A percentile compares a stretch with the other conserved stretches of the same genome.
These are phyloP conservation scores for Clivina fossor DNA, from an alignment of 2,888 invertebrate species.

Conservation along the genomic window DNA sequence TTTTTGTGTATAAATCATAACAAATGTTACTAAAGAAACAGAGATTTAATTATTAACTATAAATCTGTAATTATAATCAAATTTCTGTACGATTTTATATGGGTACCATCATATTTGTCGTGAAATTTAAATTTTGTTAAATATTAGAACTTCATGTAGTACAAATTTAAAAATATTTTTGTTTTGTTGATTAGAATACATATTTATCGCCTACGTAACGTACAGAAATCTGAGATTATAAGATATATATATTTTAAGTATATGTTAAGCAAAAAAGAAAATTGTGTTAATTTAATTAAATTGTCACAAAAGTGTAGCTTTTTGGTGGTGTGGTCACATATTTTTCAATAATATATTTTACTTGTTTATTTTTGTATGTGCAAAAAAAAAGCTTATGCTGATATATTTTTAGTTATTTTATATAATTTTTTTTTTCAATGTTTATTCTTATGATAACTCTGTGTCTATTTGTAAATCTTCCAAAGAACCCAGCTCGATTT, in stretches of 20 bases:
- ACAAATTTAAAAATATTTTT: neutral
- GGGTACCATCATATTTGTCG: neutral
- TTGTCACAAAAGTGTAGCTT: slow-evolving; percentile 33
- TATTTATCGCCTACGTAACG: slow-evolving; percentile 9
- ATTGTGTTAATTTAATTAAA: slow-evolving; percentile 28
- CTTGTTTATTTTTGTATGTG: slow-evolving; percentile 31
- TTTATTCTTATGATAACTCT: slow-evolving; percentile 8
- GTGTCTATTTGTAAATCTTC: slow-evolving; percentile 23
- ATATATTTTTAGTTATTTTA: neutral
- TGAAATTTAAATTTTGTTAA: neutral
- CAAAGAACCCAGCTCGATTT: slow-evolving; percentile 18
- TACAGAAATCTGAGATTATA: slow-evolving; percentile 11
- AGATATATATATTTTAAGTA: slow-evolving; percentile 28
- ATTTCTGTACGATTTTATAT: neutral
- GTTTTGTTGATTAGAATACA: neutral
- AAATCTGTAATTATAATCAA: too few species aligned
- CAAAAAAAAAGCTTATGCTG: slow-evolving; percentile 14
- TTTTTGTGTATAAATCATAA: slow-evolving; percentile 10
- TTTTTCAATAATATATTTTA: slow-evolving; percentile 26
- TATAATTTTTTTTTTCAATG: neutral
- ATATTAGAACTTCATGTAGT: neutral
- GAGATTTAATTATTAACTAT: too few species aligned
- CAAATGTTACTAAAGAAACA: neutral
- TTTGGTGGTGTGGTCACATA: slow-evolving; percentile 35
- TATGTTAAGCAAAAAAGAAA: slow-evolving; percentile 23